Evolutionary conservation across 2,888 invertebrate genomes (phyloP), one percentile per base, ranked within the genome.

Genomic region (Amorpha juglandis): DNA sequence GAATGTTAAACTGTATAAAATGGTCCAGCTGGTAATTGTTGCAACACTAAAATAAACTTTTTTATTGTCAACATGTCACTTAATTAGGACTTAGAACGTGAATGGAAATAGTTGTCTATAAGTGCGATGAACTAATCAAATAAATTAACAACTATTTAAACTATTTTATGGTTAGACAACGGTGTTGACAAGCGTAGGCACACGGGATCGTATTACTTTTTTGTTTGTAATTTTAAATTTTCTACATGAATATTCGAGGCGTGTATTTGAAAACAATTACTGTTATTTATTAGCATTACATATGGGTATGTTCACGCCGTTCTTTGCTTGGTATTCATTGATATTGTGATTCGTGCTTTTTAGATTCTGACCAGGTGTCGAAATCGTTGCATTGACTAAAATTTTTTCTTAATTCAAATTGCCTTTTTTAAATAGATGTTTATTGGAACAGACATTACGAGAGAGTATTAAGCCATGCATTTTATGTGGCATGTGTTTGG

Each of bases 31-130:
- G 73, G 80, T 84, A 83, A 88, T 83, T 80, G 80, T 76, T 74
- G 69, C 50, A 73, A 74, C 69, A 80, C 78, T 88, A 86, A 88
- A 88, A 80, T 78, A 78, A 58, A 82, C 63, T 62, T 77, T 84
- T 86, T 88, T 88, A 89, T 84, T 79, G 84, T 82, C 78, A 76
- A 81, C 79, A 78, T 80, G 82, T 80, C 82, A 82, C 76, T 86
- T 88, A 88, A 88, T 86, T 87, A 85, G 83, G 70, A 69, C 73
- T 77, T 69, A 70, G 73, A 69, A 86, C 82, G 84, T 85, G 83
- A 69, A 70, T 69, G 71, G 78, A 78, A 76, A 81, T 45, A 58
- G 33, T 38, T 58, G 48, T 58, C 21, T 65, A 33, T 48, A 45
- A 58, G 63, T 63, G 62, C 66, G 53, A 53, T 66, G 66, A 63